Evolutionary conservation across 2,113 vertebrate species (phyloP), one percentile per base, ranked within the genome.

Genomic region (Equus przewalskii): DNA sequence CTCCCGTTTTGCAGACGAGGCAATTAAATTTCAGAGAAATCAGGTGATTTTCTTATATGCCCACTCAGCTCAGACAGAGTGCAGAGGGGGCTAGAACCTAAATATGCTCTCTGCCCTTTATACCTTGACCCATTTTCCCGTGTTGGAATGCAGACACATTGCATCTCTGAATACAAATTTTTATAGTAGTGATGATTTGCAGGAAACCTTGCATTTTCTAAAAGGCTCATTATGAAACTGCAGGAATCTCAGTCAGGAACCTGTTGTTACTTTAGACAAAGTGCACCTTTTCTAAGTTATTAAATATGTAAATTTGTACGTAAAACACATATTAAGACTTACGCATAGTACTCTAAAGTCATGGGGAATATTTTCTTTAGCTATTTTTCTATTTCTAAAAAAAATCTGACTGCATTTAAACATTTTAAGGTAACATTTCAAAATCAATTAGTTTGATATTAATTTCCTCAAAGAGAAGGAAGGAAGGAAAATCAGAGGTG

Each of bases 381-480:
- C 14, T 85, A 65, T 78, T 90, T 93, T 69, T 26, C 58, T 30
- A 14, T 54, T 85, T 69, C 22, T n/a, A 84, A 91, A 88, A 46
- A 81, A 75, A 96, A 76, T 10, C 6, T 54, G 51, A 72, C 72
- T 49, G 12, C 13, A 64, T 60, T 76, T 67, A 92, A 95, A 94
- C 4, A 62, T 89, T 81, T 88, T 80, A 56, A 94, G 88, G 70
- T 90, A 88, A 93, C 58, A 92, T 92, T 82, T 97, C 28, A 95
- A 85, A 73, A 67, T 49, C 36, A 70, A 75, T 85, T 54, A 62
- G 13, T 87, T 67, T 83, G 62, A 86, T 86, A 51, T 30, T 75
- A n/a, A 91, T 82, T 89, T 96, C 28, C 36, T 75, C 19, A 81
- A 95, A n/a, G 18, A 21, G 22, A 82, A 82, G 22, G 41, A 58